Conservation (phyloP, 64 coral and sea anemone species). For the Catalaphyllia jardinei region DNA sequence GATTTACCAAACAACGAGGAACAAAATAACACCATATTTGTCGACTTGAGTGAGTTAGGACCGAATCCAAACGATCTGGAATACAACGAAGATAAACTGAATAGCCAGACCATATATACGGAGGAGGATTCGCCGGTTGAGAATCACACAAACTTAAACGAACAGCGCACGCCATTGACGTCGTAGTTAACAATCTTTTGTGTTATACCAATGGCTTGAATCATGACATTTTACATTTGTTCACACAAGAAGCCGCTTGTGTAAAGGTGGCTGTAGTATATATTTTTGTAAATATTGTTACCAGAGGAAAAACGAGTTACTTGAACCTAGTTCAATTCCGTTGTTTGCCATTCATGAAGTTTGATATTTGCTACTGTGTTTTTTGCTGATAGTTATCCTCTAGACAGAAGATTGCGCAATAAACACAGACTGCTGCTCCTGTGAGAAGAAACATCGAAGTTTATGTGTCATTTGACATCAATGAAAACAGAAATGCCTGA, state of each 20-base stretch:
- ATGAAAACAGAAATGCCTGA: too few relatives aligned
- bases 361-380: neutral
- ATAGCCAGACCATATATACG: neutral
- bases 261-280: neutral
- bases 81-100: neutral
- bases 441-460: neutral
- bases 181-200: neutral
- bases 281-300: neutral
- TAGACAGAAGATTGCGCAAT: neutral
- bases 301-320: neutral
- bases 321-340: neutral
- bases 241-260: neutral
- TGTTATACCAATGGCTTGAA: neutral
- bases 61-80: neutral
- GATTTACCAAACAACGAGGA: neutral
- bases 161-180: neutral
- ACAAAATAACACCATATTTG: constrained; percentile 16
- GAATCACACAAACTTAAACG: neutral
- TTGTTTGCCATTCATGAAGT: neutral
- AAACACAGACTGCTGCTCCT: neutral
- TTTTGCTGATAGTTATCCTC: neutral
- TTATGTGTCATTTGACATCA: neutral
- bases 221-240: neutral
- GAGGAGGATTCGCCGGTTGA: neutral
- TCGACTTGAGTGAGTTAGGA: constrained; percentile 25